Conservation (phyloP, 2,888 invertebrate species). For the Drosophila quinaria region DNA sequence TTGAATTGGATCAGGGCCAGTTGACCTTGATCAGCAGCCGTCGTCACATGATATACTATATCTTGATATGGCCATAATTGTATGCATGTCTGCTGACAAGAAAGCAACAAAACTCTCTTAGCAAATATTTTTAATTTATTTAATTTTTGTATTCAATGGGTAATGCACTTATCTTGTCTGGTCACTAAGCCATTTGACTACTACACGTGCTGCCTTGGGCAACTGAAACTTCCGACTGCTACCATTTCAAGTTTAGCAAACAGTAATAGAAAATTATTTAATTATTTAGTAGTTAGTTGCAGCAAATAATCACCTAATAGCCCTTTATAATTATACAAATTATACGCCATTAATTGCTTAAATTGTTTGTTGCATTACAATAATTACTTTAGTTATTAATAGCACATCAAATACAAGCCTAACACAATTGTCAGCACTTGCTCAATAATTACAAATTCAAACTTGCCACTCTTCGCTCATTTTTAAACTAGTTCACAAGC, state of each 20-base stretch:
- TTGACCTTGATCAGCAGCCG: conserved; percentile 37
- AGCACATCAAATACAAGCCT: not conserved
- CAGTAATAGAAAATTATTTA: not conserved
- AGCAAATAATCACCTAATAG: not conserved
- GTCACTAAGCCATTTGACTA: not conserved
- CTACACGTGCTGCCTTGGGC: conserved; percentile 10
- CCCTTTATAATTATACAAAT: not conserved
- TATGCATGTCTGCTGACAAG: conserved; percentile 20
- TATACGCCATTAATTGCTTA: not conserved
- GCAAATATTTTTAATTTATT: not conserved
- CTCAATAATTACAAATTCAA: not conserved
- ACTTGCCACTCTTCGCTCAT: not conserved
- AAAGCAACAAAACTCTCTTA: not conserved
- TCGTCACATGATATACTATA: conserved; percentile 13
- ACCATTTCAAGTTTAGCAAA: conserved; percentile 18
- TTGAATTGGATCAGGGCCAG: conserved; percentile 41
- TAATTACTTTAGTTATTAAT: not conserved
- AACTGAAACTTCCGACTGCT: conserved; percentile 25
- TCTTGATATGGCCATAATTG: conserved; percentile 2
- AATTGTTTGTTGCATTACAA: not conserved
- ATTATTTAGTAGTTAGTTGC: not conserved
- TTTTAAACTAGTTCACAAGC: no score
- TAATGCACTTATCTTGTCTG: conserved; percentile 30
- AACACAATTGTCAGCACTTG: not conserved
- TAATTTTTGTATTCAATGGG: no score